A percentile compares a stretch with the other conserved stretches of the same genome.
These are phyloP conservation scores for Falcaria lacertinaria DNA, from an alignment of 2,888 invertebrate species.

Conservation along the genomic window DNA sequence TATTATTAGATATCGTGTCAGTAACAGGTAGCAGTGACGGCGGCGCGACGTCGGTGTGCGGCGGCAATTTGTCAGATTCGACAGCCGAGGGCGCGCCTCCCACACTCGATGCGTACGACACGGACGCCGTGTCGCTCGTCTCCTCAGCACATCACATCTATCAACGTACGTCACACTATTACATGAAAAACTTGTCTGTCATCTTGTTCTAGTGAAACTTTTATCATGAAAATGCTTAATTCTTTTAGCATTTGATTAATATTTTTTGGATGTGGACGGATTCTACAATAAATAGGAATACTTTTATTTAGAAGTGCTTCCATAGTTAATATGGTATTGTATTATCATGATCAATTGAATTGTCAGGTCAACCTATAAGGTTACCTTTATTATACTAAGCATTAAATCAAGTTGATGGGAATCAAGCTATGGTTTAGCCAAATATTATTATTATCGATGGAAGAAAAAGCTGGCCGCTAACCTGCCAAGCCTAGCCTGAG, in stretches of 20 bases:
- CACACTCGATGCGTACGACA: conserved; percentile 83
- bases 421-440: no score
- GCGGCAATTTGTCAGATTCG: conserved; percentile 89
- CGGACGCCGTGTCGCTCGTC: conserved; percentile 85
- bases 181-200: background rate
- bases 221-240: background rate
- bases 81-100: conserved; percentile 86
- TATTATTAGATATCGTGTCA: conserved; percentile 29
- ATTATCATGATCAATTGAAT: no score
- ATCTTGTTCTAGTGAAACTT: background rate
- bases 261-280: no score
- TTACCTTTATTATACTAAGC: no score
- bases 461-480: no score
- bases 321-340: no score
- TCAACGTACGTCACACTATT: conserved; percentile 81
- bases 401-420: background rate
- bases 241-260: no score
- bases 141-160: conserved; percentile 86
- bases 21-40: conserved; percentile 86
- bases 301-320: no score
- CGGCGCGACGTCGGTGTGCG: conserved; percentile 88
- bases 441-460: no score
- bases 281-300: no score
- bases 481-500: no score
- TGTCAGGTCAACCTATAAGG: no score